phyloP scores from a whole-genome alignment of 2,113 vertebrate species.

The Lepus timidus region DNA sequence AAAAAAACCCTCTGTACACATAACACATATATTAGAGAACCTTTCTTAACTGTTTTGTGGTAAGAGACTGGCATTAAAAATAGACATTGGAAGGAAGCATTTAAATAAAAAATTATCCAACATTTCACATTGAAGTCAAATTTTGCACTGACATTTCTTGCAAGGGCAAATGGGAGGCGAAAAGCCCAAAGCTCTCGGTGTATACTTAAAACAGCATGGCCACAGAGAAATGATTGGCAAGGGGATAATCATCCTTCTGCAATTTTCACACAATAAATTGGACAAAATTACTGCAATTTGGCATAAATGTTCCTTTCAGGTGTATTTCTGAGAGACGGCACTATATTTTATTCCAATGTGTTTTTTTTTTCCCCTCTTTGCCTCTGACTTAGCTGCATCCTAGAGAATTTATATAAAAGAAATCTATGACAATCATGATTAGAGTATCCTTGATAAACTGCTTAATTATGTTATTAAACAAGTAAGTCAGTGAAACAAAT shows the following conservation, averaged over 20 bases:
- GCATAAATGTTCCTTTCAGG: slow-evolving; percentile 61
- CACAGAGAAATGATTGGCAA: slow-evolving; percentile 66
- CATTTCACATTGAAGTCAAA: slow-evolving; percentile 59
- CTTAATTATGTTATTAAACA: slow-evolving; percentile 12
- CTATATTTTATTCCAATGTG: slow-evolving; percentile 59
- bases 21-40: slow-evolving; percentile 57
- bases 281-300: slow-evolving; percentile 76
- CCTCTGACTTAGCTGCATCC: slow-evolving; percentile 50
- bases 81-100: slow-evolving; percentile 60
- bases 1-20: background rate
- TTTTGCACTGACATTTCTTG: slow-evolving; percentile 52
- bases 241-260: slow-evolving; percentile 53
- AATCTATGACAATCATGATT: slow-evolving; percentile 28
- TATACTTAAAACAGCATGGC: slow-evolving; percentile 72
- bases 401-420: slow-evolving; percentile 52
- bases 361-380: slow-evolving; percentile 7
- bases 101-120: slow-evolving; percentile 71
- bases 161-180: slow-evolving; percentile 6
- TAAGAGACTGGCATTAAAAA: slow-evolving; percentile 70
- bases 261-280: slow-evolving; percentile 69
- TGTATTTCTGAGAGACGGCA: slow-evolving; percentile 51
- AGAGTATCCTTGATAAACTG: background rate
- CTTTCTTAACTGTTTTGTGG: slow-evolving; percentile 60
- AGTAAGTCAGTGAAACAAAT: slow-evolving; percentile 14
- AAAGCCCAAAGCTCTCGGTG: slow-evolving; percentile 46